phyloP scores from a whole-genome alignment of 2,888 invertebrate genomes.

The Pocota personata region DNA sequence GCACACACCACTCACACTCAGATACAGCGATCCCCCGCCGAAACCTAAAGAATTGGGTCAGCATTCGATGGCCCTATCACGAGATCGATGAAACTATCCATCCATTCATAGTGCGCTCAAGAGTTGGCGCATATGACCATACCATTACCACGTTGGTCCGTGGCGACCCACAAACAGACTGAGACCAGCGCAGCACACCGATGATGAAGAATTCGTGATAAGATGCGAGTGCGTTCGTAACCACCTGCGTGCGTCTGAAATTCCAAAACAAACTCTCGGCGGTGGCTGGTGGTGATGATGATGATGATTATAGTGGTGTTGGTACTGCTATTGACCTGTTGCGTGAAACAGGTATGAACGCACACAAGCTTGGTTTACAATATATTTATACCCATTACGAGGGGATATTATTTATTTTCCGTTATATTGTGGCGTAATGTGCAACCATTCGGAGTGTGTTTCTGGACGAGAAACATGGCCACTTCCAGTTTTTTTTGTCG shows the following conservation, averaged over 20 bases:
- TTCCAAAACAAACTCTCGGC: neutral
- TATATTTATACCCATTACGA: constrained; percentile 54
- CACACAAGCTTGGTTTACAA: constrained; percentile 11
- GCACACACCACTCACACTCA: neutral
- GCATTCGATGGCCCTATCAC: constrained; percentile 40
- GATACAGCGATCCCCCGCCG: neutral
- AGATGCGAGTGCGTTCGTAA: constrained; percentile 58
- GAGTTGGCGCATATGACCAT: constrained; percentile 51
- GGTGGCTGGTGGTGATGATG: constrained; percentile 5
- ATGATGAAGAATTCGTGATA: constrained; percentile 61
- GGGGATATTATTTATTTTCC: constrained; percentile 72
- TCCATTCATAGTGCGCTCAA: constrained; percentile 45
- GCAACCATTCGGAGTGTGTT: constrained; percentile 50
- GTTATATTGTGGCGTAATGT: constrained; percentile 67
- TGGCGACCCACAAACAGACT: constrained; percentile 59
- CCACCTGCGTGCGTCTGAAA: constrained; percentile 59
- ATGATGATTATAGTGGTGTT: constrained; percentile 3
- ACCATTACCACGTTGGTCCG: constrained; percentile 29
- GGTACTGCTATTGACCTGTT: constrained; percentile 55
- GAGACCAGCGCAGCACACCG: constrained; percentile 26
- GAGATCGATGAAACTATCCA: constrained; percentile 57
- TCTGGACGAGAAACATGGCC: constrained; percentile 47
- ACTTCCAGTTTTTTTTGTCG: constrained; percentile 46
- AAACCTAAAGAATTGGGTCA: constrained; percentile 61
- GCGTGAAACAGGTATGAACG: constrained; percentile 69